Evolutionary conservation across 2,888 invertebrate genomes (phyloP), one percentile per base, ranked within the genome.

Genomic region (Eupithecia abbreviata): DNA sequence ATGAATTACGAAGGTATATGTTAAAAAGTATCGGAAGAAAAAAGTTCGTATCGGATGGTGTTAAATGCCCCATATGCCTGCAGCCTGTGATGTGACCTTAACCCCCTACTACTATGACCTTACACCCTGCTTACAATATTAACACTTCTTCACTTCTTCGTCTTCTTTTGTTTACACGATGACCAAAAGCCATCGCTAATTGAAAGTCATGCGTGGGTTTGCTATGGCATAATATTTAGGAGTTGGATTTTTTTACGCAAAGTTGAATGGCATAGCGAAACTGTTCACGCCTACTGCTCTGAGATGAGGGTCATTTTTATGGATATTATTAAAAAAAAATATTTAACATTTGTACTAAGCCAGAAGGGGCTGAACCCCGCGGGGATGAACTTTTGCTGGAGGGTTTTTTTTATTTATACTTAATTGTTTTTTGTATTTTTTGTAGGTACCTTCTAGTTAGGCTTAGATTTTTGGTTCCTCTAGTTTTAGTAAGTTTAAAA

Each of bases 41-140:
- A 30, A 30, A 30, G 30, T 30, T 18, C 18, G n/a, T 9, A 68
- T 69, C 30, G 47, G 69, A 43, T 69, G 43, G 47, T 47, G 68
- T 69, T 10, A 69, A 69, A 18, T 18, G n/a, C 47, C 69, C 47
- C n/a, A 13, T 47, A 47, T 4, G 45, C 68, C 18, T 68, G 10
- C 4, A 49, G 67, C 45, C 69, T 66, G 75, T 55, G 51, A 18
- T 58, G 18, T 73, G 78, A 80, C 80, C 81, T 81, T 79, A 71
- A 81, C 81, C 79, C 72, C 71, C 80, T 79, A n/a, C 81, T 75
- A 77, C 49, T 30, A 6, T 78, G 78, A 80, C 80, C 81, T 81
- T 74, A 79, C 78, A 76, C 69, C 45, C 67, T 41, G 68, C 68
- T 47, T 69, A 30, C 45, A 42, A 15, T 69, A 47, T 78, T 74